These are phyloP conservation scores for Physella acuta DNA, from an alignment of 1,140 invertebrate genomes.

Conservation along the genomic window DNA sequence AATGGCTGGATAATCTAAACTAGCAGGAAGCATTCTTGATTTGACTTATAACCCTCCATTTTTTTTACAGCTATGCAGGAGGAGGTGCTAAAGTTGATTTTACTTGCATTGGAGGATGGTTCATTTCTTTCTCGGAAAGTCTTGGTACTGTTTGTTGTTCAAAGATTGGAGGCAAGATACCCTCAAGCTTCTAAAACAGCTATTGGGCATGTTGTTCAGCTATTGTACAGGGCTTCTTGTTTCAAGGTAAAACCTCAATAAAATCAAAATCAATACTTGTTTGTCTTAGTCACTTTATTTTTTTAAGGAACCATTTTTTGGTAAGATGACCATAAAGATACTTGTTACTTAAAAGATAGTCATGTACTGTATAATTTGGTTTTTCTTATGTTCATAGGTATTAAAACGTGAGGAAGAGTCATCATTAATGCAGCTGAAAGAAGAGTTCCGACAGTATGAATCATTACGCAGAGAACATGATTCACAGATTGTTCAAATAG, in stretches of 20 bases:
- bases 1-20: too few relatives aligned
- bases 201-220: slow-evolving; percentile 97
- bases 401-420: slow-evolving; percentile 96
- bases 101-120: slow-evolving; percentile 92
- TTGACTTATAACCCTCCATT: background rate
- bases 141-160: slow-evolving; percentile 97
- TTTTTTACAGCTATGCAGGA: slow-evolving; percentile 86
- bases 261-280: background rate
- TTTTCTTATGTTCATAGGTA: slow-evolving; percentile 66
- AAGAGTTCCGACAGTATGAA: slow-evolving; percentile 95
- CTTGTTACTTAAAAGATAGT: too few relatives aligned
- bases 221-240: slow-evolving; percentile 95
- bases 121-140: slow-evolving; percentile 96
- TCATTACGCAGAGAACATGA: slow-evolving; percentile 91
- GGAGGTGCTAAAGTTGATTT: slow-evolving; percentile 91
- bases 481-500: slow-evolving; percentile 82
- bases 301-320: too few relatives aligned
- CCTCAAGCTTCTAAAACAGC: slow-evolving; percentile 97
- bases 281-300: background rate
- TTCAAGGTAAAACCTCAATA: slow-evolving; percentile 76
- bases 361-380: too few relatives aligned
- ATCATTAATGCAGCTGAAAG: slow-evolving; percentile 97
- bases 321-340: too few relatives aligned
- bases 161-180: slow-evolving; percentile 90
- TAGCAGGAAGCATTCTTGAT: too few relatives aligned